Base-by-base conservation (phyloP, 2,888 invertebrate species). In the Elysia crispata region DNA sequence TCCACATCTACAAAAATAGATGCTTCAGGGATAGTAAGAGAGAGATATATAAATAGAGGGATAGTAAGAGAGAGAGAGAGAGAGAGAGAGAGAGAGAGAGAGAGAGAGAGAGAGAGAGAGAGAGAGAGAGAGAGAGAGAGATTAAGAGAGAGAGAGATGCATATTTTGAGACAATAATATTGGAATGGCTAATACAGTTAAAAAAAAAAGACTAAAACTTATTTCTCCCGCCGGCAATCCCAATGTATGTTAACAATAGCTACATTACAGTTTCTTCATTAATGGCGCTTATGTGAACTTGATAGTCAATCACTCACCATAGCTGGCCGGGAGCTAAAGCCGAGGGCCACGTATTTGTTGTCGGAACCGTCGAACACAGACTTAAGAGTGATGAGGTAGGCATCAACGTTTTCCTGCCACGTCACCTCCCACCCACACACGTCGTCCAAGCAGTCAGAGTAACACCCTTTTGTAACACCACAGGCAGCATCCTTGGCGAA, bases 381-480 rank as follows among this genome's bases (percentile, higher is more conserved):
- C 60, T 57, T 79, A 18, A 79, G 57, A 15, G 69, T 57, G n/a
- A 79, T 69, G 41, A 23, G 25, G 41, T 41, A 60, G 23, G 41
- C 15, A 18, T 50, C 28, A 1, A 57, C 79, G 18, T n/a, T 31
- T 1, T 79, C 57, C 30, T 75, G 54, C 79, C 79, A 79, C 20
- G 79, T 60, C 5, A 41, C 8, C 49, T 75, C 74, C 75, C 74
- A 79, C 6, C 28, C 69, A 62, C 79, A 79, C 1, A 31, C 69
- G 13, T 49, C 20, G 70, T 49, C 49, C 15, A 49, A 25, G 60
- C 79, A 79, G 62, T 69, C 60, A 28, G 67, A 69, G 57, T 57
- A 79, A 41, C 79, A 79, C n/a, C 79, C 79, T 41, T 67, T 75
- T 0, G 60, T 57, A 25, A n/a, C 54, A 3, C 79, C 79, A 60